Base-by-base conservation (phyloP, 2,113 vertebrate genomes). In the Mesitornis unicolor region DNA sequence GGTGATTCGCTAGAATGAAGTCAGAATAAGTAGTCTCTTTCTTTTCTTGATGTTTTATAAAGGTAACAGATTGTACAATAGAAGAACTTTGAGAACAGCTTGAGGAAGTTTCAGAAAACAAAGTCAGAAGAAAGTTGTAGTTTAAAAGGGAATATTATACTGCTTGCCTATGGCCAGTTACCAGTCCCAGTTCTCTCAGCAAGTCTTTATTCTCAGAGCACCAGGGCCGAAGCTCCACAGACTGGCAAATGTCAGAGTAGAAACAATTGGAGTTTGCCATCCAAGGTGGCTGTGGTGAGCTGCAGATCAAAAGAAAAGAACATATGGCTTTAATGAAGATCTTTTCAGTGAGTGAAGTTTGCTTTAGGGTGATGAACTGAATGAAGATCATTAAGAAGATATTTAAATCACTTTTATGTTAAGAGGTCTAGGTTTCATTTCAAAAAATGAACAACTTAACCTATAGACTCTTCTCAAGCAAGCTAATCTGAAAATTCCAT, bases 211-310 rank as follows among this genome's bases (percentile, higher is more conserved):
- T 95, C 33, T 79, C 57, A 21, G 77, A 51, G 43, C 4, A 54
- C 15, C 43, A 19, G 1, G 5, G 18, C 70, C 67, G 84, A 61
- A 54, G 25, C 47, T 91, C 45, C 79, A 21, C 16, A 48, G 19
- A 51, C 2, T 90, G 60, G 77, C 6, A 13, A 57, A 60, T 60
- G 75, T 93, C 95, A 97, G n/a, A 98, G 95, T 53, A 97, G 86
- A 89, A 99, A 99, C 95, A 98, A 97, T 73, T 89, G 98, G 48
- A 99, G 98, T 70, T 97, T 99, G 84, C 99, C 99, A 79, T 99
- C 98, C 97, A 99, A 87, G 56, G 98, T 99, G 87, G 98, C 99
- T 56, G 98, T 99, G 95, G 97, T 92, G 67, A 99, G 98, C 99
- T 99, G 98, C 13, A 94, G 88, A 50, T 69, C 60, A 84, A 96